These are phyloP conservation scores for Platichthys flesus DNA, from an alignment of 2,113 vertebrate genomes.

Conservation along the genomic window DNA sequence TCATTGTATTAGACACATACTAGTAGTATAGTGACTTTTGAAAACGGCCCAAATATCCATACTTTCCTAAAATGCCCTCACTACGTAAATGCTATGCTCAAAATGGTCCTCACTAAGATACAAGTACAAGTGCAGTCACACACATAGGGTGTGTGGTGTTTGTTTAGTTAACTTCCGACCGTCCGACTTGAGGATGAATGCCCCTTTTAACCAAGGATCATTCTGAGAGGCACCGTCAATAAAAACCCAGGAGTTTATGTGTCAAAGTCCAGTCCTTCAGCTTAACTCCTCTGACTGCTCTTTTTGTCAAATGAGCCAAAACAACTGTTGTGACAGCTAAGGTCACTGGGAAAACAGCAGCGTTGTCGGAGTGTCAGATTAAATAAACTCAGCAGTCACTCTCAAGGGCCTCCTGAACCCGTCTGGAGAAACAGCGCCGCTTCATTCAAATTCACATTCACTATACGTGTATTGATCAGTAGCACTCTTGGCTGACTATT, in stretches of 20 bases:
- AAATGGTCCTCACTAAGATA: neutral
- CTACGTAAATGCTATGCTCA: neutral
- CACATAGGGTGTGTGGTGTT: slow-evolving; percentile 18
- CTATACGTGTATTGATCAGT: slow-evolving; percentile 3
- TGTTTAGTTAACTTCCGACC: slow-evolving; percentile 21
- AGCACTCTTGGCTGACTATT: neutral
- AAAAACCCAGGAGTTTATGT: slow-evolving; percentile 29
- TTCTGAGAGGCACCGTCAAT: neutral
- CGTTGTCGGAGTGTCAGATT: slow-evolving; percentile 35
- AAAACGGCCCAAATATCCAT: too few relatives aligned
- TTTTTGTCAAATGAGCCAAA: slow-evolving; percentile 59
- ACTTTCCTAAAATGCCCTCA: too few relatives aligned
- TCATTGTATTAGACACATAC: neutral
- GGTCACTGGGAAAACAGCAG: slow-evolving; percentile 60
- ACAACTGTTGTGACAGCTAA: slow-evolving; percentile 67
- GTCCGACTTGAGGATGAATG: neutral
- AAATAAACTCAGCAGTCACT: slow-evolving; percentile 60
- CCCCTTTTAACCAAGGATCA: slow-evolving; percentile 20
- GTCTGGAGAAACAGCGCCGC: neutral
- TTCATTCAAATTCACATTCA: slow-evolving; percentile 22
- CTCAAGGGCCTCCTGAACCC: slow-evolving; percentile 11
- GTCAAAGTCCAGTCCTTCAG: slow-evolving; percentile 30
- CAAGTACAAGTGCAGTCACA: slow-evolving; percentile 3
- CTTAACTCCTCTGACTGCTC: slow-evolving; percentile 41
- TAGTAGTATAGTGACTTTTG: neutral